phyloP scores from a whole-genome alignment of 92 coral and sea anemone genomes.

The Zoanthus gigantus region DNA sequence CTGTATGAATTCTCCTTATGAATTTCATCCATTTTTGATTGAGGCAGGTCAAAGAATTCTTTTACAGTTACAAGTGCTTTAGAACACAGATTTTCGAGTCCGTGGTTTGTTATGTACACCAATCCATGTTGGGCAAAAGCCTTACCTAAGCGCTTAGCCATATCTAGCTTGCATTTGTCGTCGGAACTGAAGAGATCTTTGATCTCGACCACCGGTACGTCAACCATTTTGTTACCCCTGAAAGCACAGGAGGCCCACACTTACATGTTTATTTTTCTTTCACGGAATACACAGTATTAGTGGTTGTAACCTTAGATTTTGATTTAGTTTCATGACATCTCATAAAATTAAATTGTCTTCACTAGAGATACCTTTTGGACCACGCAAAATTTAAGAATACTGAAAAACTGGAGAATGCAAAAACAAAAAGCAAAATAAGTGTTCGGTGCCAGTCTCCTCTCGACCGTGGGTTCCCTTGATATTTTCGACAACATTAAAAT shows the following conservation, averaged over 20 bases:
- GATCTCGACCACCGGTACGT: not conserved
- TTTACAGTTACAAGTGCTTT: conserved; percentile 21
- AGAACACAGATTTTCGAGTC: conserved; percentile 24
- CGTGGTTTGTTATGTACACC: conserved; percentile 17
- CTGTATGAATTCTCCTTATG: conserved; percentile 21
- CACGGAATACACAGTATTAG: too few species aligned
- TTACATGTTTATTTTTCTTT: not conserved
- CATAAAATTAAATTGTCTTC: too few species aligned
- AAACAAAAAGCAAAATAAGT: too few species aligned
- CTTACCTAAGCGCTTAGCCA: conserved; percentile 10
- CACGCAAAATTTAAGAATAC: too few species aligned
- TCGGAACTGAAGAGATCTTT: not conserved
- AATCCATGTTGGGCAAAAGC: conserved; percentile 28
- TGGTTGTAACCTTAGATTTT: not conserved
- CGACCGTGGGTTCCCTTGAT: too few species aligned
- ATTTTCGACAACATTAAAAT: too few species aligned
- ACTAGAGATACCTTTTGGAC: too few species aligned
- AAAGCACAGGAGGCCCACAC: not conserved
- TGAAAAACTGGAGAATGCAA: too few species aligned
- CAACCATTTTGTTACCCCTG: not conserved
- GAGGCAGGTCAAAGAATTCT: conserved; percentile 23
- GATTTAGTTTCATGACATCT: not conserved
- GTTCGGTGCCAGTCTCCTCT: too few species aligned
- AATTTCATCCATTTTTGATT: conserved; percentile 33
- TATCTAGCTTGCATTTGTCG: conserved; percentile 5